Conservation (phyloP, 2,113 vertebrate genomes). For the Mustelus asterias region DNA sequence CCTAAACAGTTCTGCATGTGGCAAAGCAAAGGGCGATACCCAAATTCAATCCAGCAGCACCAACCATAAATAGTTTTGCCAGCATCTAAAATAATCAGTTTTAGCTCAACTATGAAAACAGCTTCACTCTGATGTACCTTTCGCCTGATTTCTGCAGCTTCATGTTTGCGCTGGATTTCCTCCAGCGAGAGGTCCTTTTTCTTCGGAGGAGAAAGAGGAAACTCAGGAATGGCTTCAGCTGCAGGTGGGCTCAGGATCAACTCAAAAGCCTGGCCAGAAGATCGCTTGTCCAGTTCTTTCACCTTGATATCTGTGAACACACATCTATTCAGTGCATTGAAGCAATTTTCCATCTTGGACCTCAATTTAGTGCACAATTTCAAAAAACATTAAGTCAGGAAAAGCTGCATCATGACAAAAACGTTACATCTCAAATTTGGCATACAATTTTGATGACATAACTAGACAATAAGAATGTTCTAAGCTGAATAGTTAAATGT, state of each 20-base stretch:
- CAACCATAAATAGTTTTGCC: too few species aligned
- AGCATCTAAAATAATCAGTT: not conserved
- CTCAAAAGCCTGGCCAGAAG: conserved; percentile 92
- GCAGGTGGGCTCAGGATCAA: conserved; percentile 78
- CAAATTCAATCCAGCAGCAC: not conserved
- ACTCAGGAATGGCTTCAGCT: conserved; percentile 75
- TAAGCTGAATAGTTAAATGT: not conserved
- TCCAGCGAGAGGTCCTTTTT: conserved; percentile 88
- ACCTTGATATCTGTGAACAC: conserved; percentile 75
- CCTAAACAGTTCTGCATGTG: not conserved
- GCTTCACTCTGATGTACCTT: conserved; percentile 63
- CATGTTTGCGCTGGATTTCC: conserved; percentile 87
- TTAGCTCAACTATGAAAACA: not conserved
- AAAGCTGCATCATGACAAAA: not conserved
- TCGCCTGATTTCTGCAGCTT: conserved; percentile 88
- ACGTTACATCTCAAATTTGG: not conserved
- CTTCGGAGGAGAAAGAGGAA: conserved; percentile 68
- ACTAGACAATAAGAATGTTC: not conserved
- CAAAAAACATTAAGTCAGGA: not conserved
- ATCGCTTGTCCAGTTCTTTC: conserved; percentile 87
- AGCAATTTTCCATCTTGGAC: not conserved
- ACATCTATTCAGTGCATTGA: not conserved
- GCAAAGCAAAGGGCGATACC: not conserved
- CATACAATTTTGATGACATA: not conserved
- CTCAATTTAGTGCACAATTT: not conserved